These are phyloP conservation scores for Galago senegalensis DNA, from an alignment of 2,797 vertebrate species.

Conservation along the genomic window DNA sequence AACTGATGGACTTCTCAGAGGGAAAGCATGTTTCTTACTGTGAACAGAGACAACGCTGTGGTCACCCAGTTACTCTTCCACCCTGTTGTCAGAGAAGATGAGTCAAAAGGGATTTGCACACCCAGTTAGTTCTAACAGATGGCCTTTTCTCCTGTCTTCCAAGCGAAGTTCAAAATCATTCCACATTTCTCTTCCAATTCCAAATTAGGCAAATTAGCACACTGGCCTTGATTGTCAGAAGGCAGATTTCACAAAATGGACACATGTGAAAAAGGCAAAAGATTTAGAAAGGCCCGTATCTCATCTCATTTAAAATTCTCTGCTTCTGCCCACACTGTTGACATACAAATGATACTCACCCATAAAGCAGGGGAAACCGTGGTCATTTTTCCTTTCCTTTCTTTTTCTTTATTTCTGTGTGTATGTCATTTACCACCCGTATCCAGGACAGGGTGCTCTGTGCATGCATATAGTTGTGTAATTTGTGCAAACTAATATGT, in stretches of 20 bases:
- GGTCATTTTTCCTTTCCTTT: background rate
- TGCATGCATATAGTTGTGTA: background rate
- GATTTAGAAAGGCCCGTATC: background rate
- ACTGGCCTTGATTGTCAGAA: conserved; percentile 37
- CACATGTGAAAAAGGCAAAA: background rate
- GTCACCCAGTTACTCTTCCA: conserved; percentile 61
- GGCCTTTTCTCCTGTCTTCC: conserved; percentile 79
- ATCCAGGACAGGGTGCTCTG: background rate
- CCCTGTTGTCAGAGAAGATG: conserved; percentile 78
- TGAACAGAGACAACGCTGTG: background rate
- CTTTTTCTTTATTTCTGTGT: background rate
- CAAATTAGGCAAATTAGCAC: conserved; percentile 70
- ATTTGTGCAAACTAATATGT: background rate
- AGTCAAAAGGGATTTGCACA: conserved; percentile 80
- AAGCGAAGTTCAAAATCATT: conserved; percentile 80
- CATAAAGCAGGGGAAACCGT: background rate
- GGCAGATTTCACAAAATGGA: conserved; percentile 3
- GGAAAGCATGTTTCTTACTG: conserved; percentile 76
- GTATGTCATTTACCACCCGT: background rate
- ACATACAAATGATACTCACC: background rate
- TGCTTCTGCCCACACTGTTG: background rate
- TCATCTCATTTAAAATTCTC: background rate
- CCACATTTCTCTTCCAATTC: conserved; percentile 61
- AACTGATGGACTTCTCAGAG: conserved; percentile 86
- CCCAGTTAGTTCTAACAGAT: conserved; percentile 85